phyloP scores from a whole-genome alignment of 2,888 invertebrate genomes.

The Monopis laevigella region DNA sequence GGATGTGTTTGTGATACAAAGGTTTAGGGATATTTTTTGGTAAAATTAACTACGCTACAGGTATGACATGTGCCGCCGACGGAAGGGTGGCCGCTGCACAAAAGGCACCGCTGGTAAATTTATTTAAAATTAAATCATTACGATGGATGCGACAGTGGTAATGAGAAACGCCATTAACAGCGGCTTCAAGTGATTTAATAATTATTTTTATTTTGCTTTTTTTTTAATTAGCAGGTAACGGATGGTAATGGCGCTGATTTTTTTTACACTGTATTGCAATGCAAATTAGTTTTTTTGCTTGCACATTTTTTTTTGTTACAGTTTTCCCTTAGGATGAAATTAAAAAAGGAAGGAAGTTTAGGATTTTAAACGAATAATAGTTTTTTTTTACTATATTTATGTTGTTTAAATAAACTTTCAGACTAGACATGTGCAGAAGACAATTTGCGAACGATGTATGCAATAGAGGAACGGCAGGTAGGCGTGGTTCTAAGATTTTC shows the following conservation, averaged over 20 bases:
- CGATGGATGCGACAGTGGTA: slow-evolving; percentile 41
- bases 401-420: slow-evolving; percentile 77
- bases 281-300: slow-evolving; percentile 10
- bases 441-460: slow-evolving; percentile 93
- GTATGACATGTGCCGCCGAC: slow-evolving; percentile 97
- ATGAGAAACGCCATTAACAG: slow-evolving; percentile 49
- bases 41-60: slow-evolving; percentile 73
- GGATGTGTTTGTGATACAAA: no score
- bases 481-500: slow-evolving; percentile 53
- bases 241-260: slow-evolving; percentile 66
- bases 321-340: neutral
- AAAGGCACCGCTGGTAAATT: slow-evolving; percentile 97
- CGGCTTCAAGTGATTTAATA: slow-evolving; percentile 53
- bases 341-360: neutral
- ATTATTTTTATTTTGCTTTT: slow-evolving; percentile 46
- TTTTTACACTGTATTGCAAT: slow-evolving; percentile 17
- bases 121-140: slow-evolving; percentile 29
- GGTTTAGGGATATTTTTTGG: slow-evolving; percentile 4
- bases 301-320: slow-evolving; percentile 5
- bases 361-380: neutral
- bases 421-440: slow-evolving; percentile 99
- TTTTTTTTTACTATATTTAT: neutral
- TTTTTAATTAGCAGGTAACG: slow-evolving; percentile 53
- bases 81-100: slow-evolving; percentile 96
- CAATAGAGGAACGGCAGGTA: slow-evolving; percentile 99